Base-by-base conservation (phyloP, 2,797 vertebrate genomes). In the Melanogrammus aeglefinus region DNA sequence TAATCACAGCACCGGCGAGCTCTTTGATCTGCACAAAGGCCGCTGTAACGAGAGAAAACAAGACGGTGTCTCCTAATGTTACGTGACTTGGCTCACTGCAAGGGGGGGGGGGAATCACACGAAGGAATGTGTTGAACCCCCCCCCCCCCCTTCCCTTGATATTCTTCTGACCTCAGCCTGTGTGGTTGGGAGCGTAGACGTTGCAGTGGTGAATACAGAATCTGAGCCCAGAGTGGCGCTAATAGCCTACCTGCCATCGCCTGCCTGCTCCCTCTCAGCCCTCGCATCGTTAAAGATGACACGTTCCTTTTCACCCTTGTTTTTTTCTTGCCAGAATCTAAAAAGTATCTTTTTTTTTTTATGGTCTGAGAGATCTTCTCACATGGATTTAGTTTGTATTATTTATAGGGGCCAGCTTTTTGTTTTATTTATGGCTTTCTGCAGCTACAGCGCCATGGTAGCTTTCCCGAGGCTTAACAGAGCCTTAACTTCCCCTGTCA, bases 21-120 rank as follows among this genome's bases (percentile, higher is more conserved):
- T 75, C 84, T 94, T 93, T 94, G 91, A 94, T 93, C 90, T 86
- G 79, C 82, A 83, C 85, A 83, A 87, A 86, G 24, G 87, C 86
- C 86, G 83, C 78, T 83, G 85, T 88, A 91, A 92, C 82, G 75
- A 89, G 86, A 80, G 87, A 79, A 88, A 82, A 90, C 88, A 88
- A 84, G 87, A 90, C 24, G 9, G 8, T 2, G 63, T 69, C 63
- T 69, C 63, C 63, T 69, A 27, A 27, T 69, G 63, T 69, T 69
- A 69, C 63, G n/a, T 69, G 63, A 27, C 63, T 69, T 69, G 4
- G 63, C 63, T 27, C 63, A 69, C 63, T 27, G 10, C 63, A 12
- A 24, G 12, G 63, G 4, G 4, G 63, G 24, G n/a, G 7, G 57
- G 8, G 57, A 27, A 69, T 13, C 63, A 4, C 63, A 27, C 63